Evolutionary conservation across 2,113 vertebrate genomes (phyloP), one percentile per base, ranked within the genome.

Genomic region (Heptranchias perlo): DNA sequence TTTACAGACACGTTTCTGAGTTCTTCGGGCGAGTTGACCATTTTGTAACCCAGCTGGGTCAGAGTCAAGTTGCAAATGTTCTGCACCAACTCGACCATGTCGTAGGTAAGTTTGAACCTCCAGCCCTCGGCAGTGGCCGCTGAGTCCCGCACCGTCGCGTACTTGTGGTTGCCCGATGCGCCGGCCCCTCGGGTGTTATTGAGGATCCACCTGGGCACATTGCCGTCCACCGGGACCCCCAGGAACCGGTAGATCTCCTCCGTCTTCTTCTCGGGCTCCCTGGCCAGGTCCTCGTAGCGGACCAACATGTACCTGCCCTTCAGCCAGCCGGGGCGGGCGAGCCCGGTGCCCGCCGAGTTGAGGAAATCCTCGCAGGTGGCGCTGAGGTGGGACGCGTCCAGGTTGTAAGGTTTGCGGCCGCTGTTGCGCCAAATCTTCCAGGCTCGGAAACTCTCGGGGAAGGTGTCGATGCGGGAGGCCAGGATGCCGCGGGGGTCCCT

Each of bases 401-500:
- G 97, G 97, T 99, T 99, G 96, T 99, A 99, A 0, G 99, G 99
- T 95, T 98, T 98, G 96, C 99, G 97, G 35, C 99, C 99, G 0
- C 99, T 99, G 96, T 98, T 99, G 0, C 99, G 98, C 99, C 99
- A 99, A 82, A 99, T 99, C 54, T 98, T 98, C 99, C 99, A 99
- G 94, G 99, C 98, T 58, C 99, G 98, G 97, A 99, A 99, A 0
- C 98, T 98, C 97, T 99, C 99, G 96, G 98, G 98, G 97, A 99
- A 99, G 4, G 99, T 99, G 97, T 99, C 99, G 0, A 99, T 99
- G 91, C 99, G 98, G 1, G 99, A 99, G 0, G 99, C 98, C 96
- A 99, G 97, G 96, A 99, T 99, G 3, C 99, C 99, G 0, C 99
- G 98, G 0, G 99, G 99, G 97, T 99, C 99, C 49, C 99, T 98